Percentiles rank a stretch among this genome's conserved stretches.
Conservation (phyloP, 2,113 vertebrate genomes). For the Tor tambroides region DNA sequence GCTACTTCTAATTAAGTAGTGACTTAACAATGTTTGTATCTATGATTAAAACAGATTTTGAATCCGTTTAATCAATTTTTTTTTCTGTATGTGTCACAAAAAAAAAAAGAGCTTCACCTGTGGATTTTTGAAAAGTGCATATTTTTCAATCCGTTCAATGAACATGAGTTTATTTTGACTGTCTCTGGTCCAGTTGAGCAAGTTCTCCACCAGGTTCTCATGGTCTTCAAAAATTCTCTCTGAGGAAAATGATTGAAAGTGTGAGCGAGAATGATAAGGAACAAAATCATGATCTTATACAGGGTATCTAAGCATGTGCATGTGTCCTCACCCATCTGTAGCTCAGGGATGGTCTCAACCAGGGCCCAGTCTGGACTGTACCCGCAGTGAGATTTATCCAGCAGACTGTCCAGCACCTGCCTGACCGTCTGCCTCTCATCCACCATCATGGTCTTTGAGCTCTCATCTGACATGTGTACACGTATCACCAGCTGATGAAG, state of each 20-base stretch:
- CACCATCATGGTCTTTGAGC: conserved; percentile 99
- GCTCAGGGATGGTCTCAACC: conserved; percentile 93
- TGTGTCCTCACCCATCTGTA: conserved; percentile 91
- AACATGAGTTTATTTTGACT: conserved; percentile 99
- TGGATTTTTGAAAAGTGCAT: conserved; percentile 97
- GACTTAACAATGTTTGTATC: not conserved
- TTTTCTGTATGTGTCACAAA: not conserved
- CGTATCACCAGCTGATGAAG: conserved; percentile 89
- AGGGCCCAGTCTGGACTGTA: conserved; percentile 97
- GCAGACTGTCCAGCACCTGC: conserved; percentile 95
- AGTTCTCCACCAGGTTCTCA: conserved; percentile 98
- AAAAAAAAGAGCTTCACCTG: conserved; percentile 78
- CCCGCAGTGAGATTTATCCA: conserved; percentile 97
- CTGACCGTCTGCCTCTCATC: conserved; percentile 96
- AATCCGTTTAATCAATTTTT: not conserved
- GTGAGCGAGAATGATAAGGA: not conserved
- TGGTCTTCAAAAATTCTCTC: conserved; percentile 98
- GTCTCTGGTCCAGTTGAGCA: conserved; percentile 97
- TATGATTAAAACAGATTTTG: not conserved
- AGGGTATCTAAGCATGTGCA: not conserved
- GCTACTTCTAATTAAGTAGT: not conserved
- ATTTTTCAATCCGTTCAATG: conserved; percentile 97
- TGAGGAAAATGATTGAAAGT: conserved; percentile 62
- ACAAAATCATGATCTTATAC: not conserved
- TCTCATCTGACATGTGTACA: conserved; percentile 98